Conservation (phyloP, 2,888 invertebrate genomes). For the Acleris laterana region DNA sequence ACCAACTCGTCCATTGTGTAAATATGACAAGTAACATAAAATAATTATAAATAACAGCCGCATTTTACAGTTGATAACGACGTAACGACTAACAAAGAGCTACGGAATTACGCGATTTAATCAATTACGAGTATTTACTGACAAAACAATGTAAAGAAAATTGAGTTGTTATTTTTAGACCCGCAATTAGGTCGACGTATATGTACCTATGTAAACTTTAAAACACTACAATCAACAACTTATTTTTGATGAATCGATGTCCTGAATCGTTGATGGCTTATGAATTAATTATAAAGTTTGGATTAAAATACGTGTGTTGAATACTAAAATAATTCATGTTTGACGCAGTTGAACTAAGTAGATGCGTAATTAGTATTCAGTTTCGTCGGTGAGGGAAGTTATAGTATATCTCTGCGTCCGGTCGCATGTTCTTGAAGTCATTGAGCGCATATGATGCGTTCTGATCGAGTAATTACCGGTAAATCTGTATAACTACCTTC, state of each 20-base stretch:
- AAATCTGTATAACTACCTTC: too few species aligned
- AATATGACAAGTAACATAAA: too few species aligned
- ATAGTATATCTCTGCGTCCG: slow-evolving; percentile 28
- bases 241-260: slow-evolving; percentile 14
- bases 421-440: slow-evolving; percentile 25
- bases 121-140: too few species aligned
- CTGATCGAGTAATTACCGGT: too few species aligned
- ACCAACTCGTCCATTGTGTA: too few species aligned
- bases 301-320: slow-evolving; percentile 1
- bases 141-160: not conserved
- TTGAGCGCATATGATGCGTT: not conserved
- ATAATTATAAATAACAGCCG: too few species aligned
- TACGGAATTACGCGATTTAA: too few species aligned
- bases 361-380: slow-evolving; percentile 6
- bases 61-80: too few species aligned
- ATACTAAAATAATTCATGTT: slow-evolving; percentile 16
- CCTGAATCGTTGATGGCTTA: not conserved
- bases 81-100: too few species aligned
- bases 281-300: slow-evolving; percentile 29
- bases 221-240: not conserved
- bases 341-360: slow-evolving; percentile 3
- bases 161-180: not conserved
- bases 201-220: not conserved
- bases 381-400: slow-evolving; percentile 28
- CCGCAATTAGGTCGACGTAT: not conserved